Conservation (phyloP, 2,888 invertebrate species). For the Scaptomyza polygonia region DNA sequence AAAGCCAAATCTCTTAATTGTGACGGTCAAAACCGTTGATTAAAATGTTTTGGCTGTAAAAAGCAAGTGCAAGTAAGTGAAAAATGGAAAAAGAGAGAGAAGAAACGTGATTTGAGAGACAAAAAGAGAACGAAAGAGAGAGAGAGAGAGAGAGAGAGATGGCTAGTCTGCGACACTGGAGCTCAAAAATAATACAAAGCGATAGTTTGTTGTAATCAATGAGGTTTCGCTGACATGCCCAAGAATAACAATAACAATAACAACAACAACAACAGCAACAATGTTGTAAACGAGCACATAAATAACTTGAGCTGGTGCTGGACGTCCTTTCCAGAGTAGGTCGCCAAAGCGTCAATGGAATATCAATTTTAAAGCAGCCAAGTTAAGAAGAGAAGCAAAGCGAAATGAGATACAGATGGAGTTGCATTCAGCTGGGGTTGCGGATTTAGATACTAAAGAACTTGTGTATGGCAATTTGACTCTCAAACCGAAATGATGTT, state of each 20-base stretch:
- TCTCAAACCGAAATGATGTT: too few species aligned
- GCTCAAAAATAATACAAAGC: slow-evolving; percentile 46
- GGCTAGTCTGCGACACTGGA: slow-evolving; percentile 33
- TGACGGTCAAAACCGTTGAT: slow-evolving; percentile 60
- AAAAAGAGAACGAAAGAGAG: background rate
- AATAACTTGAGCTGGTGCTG: slow-evolving; percentile 64
- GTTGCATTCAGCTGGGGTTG: slow-evolving; percentile 25
- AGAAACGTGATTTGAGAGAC: background rate
- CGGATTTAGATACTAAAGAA: slow-evolving; percentile 48
- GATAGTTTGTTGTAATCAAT: slow-evolving; percentile 77
- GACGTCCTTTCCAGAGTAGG: slow-evolving; percentile 24
- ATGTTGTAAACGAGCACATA: slow-evolving; percentile 75
- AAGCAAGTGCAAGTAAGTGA: slow-evolving; percentile 1
- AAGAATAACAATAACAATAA: slow-evolving; percentile 23
- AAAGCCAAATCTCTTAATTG: slow-evolving; percentile 63
- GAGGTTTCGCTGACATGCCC: slow-evolving; percentile 39
- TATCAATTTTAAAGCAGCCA: slow-evolving; percentile 69
- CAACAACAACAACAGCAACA: slow-evolving; percentile 10
- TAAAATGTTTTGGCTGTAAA: slow-evolving; percentile 67
- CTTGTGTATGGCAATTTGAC: too few species aligned
- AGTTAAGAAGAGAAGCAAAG: background rate
- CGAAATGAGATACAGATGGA: background rate
- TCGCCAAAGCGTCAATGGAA: slow-evolving; percentile 73
- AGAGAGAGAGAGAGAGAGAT: background rate
- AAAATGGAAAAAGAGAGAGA: slow-evolving; percentile 3